phyloP scores from a whole-genome alignment of 64 coral and sea anemone genomes.

The Porites lutea region DNA sequence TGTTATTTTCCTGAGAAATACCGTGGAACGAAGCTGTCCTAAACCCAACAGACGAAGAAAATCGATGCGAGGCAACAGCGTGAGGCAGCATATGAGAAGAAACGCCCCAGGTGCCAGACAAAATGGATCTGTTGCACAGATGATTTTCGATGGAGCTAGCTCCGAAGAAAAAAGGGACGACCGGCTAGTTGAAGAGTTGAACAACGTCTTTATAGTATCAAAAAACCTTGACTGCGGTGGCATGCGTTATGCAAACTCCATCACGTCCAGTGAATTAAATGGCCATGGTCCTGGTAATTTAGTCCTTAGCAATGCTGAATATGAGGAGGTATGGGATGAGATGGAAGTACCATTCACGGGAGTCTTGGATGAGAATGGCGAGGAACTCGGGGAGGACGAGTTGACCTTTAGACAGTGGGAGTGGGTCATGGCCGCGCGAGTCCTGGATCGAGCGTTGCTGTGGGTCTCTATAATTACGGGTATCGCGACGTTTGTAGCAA shows the following conservation, averaged over 20 bases:
- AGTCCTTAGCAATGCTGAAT: background rate
- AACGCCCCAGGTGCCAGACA: background rate
- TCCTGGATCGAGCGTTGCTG: constrained; percentile 78
- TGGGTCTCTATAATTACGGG: constrained; percentile 72
- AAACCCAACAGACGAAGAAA: constrained; percentile 31
- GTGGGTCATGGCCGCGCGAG: constrained; percentile 72
- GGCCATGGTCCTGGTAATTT: background rate
- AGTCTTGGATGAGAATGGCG: constrained; percentile 74
- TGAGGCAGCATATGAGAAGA: background rate
- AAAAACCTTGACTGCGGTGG: constrained; percentile 10
- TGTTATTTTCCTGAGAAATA: constrained; percentile 52
- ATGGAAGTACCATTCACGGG: background rate
- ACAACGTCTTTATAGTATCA: constrained; percentile 22
- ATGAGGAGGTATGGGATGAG: background rate
- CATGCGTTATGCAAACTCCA: background rate
- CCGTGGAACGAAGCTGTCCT: constrained; percentile 66
- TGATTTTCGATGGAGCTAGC: background rate
- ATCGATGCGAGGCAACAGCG: background rate
- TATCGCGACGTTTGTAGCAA: constrained; percentile 55
- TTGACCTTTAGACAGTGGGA: constrained; percentile 70
- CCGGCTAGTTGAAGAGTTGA: constrained; percentile 64
- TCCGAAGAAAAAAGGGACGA: constrained; percentile 59
- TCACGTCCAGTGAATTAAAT: background rate
- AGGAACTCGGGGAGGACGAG: constrained; percentile 65
- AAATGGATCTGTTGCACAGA: constrained; percentile 1